Evolutionary conservation across 1,140 invertebrate genomes (phyloP), one percentile per base, ranked within the genome.

Genomic region (Pseudomyrmex concolor): DNA sequence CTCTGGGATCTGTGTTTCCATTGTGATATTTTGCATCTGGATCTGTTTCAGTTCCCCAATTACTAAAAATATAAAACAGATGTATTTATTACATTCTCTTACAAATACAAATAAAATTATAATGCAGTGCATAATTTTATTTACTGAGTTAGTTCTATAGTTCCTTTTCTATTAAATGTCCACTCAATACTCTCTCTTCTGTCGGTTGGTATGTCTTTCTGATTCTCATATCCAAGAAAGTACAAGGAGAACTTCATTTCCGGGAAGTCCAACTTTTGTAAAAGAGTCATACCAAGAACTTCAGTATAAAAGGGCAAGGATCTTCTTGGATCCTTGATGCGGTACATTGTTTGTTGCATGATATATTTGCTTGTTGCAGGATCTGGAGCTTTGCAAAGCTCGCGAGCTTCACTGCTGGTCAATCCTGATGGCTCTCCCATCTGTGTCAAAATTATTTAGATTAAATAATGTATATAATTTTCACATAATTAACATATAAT

Each of bases 291-390:
- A 15, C 98, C 98, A 4, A 99, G 94, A 2, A 99, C 97, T 84
- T 96, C 95, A 0, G 97, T 97, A 93, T 99, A 99, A 92, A 99
- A 99, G 45, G 98, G 97, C 51, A 99, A 92, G 0, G 97, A 98
- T 83, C 95, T 96, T 89, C 96, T 95, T 1, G 98, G 98, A 93
- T 99, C 98, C 93, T 99, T 99, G 66, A 99, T 98, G 73, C 98
- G 95, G 90, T 97, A 97, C 98, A 99, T 99, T 9, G 98, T 99
- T 95, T 99, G 98, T 95, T 99, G 98, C 92, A 99, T 97, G 77
- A 99, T 95, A 91, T 97, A 99, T 70, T 98, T 97, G 93, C 96
- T 96, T 17, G 97, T 97, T 8, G 94, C 92, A 34, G 94, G 91
- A 92, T 96, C 95, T 60, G 95, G 95, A 73, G 95, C 95, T 77